Percentiles rank a stretch among this genome's conserved stretches.
These are phyloP conservation scores for Alcedo quadribrachys DNA, from an alignment of 2,797 vertebrate genomes.

Conservation along the genomic window DNA sequence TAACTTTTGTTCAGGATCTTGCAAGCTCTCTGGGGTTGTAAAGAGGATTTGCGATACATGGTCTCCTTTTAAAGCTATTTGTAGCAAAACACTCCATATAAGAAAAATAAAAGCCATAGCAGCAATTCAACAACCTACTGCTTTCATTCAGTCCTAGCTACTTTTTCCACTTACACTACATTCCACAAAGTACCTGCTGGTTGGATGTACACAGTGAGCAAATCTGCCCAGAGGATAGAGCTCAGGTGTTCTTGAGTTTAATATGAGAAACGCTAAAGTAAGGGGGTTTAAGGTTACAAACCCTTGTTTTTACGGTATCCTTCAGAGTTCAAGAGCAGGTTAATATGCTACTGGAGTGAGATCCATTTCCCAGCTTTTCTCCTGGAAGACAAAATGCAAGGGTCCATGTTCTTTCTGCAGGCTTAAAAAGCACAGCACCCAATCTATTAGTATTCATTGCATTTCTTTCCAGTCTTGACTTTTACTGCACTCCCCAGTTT, in stretches of 20 bases:
- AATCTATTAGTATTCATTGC: neutral
- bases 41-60: neutral
- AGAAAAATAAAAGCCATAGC: neutral
- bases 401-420: neutral
- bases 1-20: neutral
- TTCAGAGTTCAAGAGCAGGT: neutral
- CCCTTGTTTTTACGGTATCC: neutral
- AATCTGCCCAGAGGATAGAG: neutral
- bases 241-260: neutral
- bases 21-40: neutral
- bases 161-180: neutral
- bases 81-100: neutral
- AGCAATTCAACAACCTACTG: neutral
- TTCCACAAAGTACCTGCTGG: neutral
- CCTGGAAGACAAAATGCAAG: neutral
- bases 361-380: neutral
- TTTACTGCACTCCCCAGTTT: neutral
- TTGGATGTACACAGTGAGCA: neutral
- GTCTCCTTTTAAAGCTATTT: neutral
- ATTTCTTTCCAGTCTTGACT: neutral
- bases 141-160: neutral
- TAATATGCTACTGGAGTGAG: neutral
- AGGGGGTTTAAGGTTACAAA: neutral
- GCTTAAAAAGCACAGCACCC: neutral
- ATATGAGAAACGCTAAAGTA: neutral